Evolutionary conservation across 2,888 invertebrate genomes (phyloP), one percentile per base, ranked within the genome.

Genomic region (Neuroscelio doddi): DNA sequence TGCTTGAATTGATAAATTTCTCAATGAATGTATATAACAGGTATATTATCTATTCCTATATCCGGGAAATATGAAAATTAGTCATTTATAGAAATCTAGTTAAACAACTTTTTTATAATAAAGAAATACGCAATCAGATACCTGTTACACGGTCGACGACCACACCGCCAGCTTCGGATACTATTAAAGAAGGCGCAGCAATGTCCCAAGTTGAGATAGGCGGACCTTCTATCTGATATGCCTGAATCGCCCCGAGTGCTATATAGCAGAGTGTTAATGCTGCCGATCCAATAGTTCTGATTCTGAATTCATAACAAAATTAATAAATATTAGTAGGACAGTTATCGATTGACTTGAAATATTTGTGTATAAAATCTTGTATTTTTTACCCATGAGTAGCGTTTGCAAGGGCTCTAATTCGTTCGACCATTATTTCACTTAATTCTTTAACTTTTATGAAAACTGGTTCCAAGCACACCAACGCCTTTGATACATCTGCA

Each of bases 171-270:
- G 94, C 94, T 86, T 95, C 94, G 34, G 86, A 85, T 24, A 93
- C 87, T 64, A 94, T 91, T 30, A 95, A 80, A 16, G 88, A 89
- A 1, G 92, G 92, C 9, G 93, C 94, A 16, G 92, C 90, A 24
- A 92, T 89, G 80, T 95, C 94, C 94, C 94, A 95, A 8, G 91
- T 88, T 72, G 92, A 89, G 36, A 93, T 86, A 55, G 93, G 92
- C 17, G 82, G 82, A 32, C 82, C 82, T 78, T 92, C 92, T 73
- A 93, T 92, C 71, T 90, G 90, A 80, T 92, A 93, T 27, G 88
- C 89, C 76, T 93, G 92, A 15, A 89, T 86, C 42, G 86, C 85
- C 1, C 94, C 94, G 56, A 87, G 85, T 1, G 94, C 94, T 0
- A 94, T 89, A 78, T 90, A 89, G 73, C 92, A 91, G 72, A 94